A percentile compares a stretch with the other conserved stretches of the same genome.
Conservation (phyloP, 2,113 vertebrate genomes). For the Centrocercus urophasianus region DNA sequence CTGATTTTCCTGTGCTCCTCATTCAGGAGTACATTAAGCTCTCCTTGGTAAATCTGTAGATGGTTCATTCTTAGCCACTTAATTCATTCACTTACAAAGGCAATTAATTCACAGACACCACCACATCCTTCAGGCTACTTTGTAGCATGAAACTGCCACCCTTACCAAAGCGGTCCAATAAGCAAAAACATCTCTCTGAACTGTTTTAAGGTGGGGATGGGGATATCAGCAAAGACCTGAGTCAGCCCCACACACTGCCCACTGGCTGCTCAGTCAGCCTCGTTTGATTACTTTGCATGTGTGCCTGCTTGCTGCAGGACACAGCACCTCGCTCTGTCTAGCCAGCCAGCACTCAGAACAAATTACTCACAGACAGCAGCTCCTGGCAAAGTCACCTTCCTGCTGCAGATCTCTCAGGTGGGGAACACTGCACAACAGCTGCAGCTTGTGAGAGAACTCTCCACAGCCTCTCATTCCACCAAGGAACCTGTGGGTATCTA, state of each 20-base stretch:
- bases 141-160: conserved; percentile 17
- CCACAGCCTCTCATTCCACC: neutral
- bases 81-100: conserved; percentile 7
- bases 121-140: neutral
- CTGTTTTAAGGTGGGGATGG: neutral
- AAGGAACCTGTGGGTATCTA: fast-evolving
- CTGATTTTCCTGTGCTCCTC: neutral
- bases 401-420: neutral
- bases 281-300: neutral
- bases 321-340: neutral
- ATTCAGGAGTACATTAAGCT: neutral
- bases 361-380: conserved; percentile 54
- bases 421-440: neutral
- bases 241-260: neutral
- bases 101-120: conserved; percentile 52
- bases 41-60: conserved; percentile 15
- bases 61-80: neutral
- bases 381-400: conserved; percentile 62
- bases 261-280: neutral
- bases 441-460: neutral
- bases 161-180: neutral
- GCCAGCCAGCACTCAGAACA: conserved; percentile 16
- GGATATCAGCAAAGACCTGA: neutral
- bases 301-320: conserved; percentile 7
- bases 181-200: neutral